Evolutionary conservation across 2,888 invertebrate species (phyloP), one percentile per base, ranked within the genome.

Genomic region (Oxyteleia sp.): DNA sequence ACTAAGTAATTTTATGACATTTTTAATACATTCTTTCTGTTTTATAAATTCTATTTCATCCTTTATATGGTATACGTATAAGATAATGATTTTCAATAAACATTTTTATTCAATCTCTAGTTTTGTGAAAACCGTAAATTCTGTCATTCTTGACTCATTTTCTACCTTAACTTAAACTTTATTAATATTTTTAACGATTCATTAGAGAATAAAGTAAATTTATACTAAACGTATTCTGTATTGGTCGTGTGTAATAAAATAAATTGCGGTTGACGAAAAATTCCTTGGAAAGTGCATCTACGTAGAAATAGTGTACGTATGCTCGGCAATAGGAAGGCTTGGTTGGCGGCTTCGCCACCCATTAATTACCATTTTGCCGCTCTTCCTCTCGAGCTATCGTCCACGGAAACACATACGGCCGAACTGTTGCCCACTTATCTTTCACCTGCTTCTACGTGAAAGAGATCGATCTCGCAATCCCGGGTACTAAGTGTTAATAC

Each of bases 361-460:
- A 79, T 84, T 82, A 78, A 82, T 84, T 71, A 55, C 66, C 26
- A 61, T 68, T 79, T 47, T 57, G 49, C 49, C 64, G 74, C 68
- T 78, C 55, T 84, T 80, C 76, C 66, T 72, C 49, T 47, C 49
- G n/a, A 74, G 63, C 59, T 66, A 75, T 84, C 75, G 43, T 84
- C 75, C 47, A 49, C 81, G 76, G 81, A 75, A 83, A 83, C 32
- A 55, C 76, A 64, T 32, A 45, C 72, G 45, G 38, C 51, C 72
- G 23, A 79, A 72, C 72, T 82, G 66, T 61, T 69, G 66, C 57
- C 71, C 47, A 84, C 71, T 84, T 80, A 75, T 81, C 80, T 84
- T 81, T 84, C 84, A 76, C 84, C 72, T 81, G 76, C 63, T 84
- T 75, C 59, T 35, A 64, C 71, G 55, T 66, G 75, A 84, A 84